These are phyloP conservation scores for Heliconius hewitsoni DNA, from an alignment of 1,140 invertebrate genomes.

Conservation along the genomic window DNA sequence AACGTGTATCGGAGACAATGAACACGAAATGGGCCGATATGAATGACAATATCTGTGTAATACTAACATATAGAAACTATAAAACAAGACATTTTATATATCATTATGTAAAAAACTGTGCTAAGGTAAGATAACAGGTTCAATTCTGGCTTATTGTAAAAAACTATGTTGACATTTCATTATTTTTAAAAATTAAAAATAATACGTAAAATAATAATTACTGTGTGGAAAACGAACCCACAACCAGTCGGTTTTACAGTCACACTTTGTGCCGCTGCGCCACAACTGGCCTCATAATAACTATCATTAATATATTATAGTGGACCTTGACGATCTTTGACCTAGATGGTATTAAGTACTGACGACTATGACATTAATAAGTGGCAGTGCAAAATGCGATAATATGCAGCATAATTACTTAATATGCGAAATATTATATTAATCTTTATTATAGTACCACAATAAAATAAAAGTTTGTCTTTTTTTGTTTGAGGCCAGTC, in stretches of 20 bases:
- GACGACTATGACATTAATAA: slow-evolving; percentile 5
- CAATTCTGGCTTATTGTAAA: neutral
- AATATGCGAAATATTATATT: neutral
- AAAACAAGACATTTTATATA: neutral
- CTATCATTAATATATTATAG: neutral
- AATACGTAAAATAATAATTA: too few relatives aligned
- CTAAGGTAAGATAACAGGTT: neutral
- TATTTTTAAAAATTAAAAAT: too few relatives aligned
- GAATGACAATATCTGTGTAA: neutral
- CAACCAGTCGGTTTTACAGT: too few relatives aligned
- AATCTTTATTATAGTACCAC: too few relatives aligned
- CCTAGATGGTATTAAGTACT: neutral
- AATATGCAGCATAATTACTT: slow-evolving; percentile 7
- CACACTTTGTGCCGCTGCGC: too few relatives aligned
- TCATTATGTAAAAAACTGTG: neutral
- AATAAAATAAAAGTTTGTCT: too few relatives aligned
- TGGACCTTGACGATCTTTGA: neutral
- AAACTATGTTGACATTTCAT: too few relatives aligned
- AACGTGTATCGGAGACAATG: slow-evolving; percentile 12
- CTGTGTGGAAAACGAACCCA: too few relatives aligned
- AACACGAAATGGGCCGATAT: slow-evolving; percentile 11
- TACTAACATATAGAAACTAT: neutral
- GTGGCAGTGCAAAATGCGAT: neutral
- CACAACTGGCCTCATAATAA: neutral
- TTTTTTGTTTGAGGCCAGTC: too few relatives aligned